Conservation (phyloP, 2,113 vertebrate species). For the Polypterus senegalus region DNA sequence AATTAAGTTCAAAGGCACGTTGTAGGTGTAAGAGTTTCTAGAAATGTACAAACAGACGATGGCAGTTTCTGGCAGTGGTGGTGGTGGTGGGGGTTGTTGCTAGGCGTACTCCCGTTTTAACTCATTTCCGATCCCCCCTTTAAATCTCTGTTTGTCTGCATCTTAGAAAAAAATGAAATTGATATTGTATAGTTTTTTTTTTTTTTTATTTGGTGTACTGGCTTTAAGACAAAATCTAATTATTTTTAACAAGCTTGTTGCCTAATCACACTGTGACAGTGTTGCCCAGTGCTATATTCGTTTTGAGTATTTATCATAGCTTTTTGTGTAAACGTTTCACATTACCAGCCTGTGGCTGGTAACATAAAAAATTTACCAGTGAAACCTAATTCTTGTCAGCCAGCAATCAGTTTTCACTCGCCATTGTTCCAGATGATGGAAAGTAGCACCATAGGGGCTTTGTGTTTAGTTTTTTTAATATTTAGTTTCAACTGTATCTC, state of each 20-base stretch:
- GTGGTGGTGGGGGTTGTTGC: too few species aligned
- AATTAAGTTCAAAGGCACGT: conserved; percentile 17
- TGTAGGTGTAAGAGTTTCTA: conserved; percentile 14
- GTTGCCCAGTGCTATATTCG: conserved; percentile 11
- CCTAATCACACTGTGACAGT: conserved; percentile 19
- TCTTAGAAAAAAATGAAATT: too few species aligned
- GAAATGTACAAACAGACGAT: background rate
- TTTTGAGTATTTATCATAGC: conserved; percentile 9
- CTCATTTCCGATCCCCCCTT: too few species aligned
- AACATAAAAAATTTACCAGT: background rate
- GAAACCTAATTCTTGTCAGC: background rate
- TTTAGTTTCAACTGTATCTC: too few species aligned
- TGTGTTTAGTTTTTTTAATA: background rate
- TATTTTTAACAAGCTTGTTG: conserved; percentile 26
- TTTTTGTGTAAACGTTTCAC: conserved; percentile 14
- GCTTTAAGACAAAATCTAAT: conserved; percentile 21
- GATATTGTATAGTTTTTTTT: too few species aligned
- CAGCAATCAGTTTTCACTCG: background rate
- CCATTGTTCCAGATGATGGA: background rate
- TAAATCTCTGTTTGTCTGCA: too few species aligned
- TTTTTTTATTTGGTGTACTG: conserved; percentile 9
- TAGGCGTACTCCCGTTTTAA: too few species aligned
- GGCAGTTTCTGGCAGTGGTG: too few species aligned
- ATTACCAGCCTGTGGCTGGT: conserved; percentile 1
- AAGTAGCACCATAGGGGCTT: background rate